Evolutionary conservation across 2,797 vertebrate genomes (phyloP), one percentile per base, ranked within the genome.

Genomic region (Coendou prehensilis): DNA sequence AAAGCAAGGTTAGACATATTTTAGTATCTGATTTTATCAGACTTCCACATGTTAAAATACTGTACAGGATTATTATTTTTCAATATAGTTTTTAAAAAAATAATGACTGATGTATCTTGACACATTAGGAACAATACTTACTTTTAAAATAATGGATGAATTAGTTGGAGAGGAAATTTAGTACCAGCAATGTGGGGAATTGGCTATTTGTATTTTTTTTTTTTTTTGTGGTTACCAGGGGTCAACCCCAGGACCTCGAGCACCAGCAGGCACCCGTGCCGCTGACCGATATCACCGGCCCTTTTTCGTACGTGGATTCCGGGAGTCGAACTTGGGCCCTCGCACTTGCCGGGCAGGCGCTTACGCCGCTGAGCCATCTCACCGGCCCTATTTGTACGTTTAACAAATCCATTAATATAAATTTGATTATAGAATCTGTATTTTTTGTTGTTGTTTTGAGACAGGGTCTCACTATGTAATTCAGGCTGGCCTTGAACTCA

Each of bases 101-200:
- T 28, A 81, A 41, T 13, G 33, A 80, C 67, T 80, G 10, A 47
- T 47, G 0, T 76, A 3, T 4, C 73, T 88, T 83, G 2, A 78
- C 69, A 61, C 61, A 59, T 54, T 69, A 78, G 3, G 4, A 82
- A 11, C 11, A 86, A 61, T 59, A 76, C 22, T 69, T 76, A 54
- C 78, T 78, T 91, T 76, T 45, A 87, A 73, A 57, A 83, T 88
- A 88, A 83, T 9, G 14, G 80, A 50, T 75, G 10, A 73, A 79
- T 87, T 61, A 15, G 76, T 80, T 89, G 47, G 6, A 9, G 71
- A 20, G 1, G 26, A 41, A n/a, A 20, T 2, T 73, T 73, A 26
- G 11, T 15, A 4, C 2, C 63, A 92, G 41, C 52, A 85, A 22
- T 64, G 8, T 37, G 4, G 9, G 6, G 2, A 22, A 47, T n/a